Base-by-base conservation (phyloP, 2,888 invertebrate species). In the Thymelicus acteon region DNA sequence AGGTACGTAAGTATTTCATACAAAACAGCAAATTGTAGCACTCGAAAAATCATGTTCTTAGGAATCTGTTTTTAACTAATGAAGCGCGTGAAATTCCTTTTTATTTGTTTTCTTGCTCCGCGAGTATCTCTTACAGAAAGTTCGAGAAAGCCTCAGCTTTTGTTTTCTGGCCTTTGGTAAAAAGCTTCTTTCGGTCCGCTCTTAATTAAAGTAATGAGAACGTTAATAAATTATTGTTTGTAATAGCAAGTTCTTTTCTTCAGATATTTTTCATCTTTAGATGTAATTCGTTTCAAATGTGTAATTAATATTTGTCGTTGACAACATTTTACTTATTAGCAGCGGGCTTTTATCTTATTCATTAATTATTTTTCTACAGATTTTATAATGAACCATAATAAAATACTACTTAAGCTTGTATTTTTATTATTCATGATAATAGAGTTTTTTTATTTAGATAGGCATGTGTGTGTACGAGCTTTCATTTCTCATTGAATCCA, bases 141-240 rank as follows among this genome's bases (percentile, higher is more conserved):
- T 61, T 54, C 67, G 44, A 68, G 60, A 61, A 54, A 68, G 61
- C 61, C 61, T 54, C 52, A 54, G 31, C 61, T 68, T 62, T 68
- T 68, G 67, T 68, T 61, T 68, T 31, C 44, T 54, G 67, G 61
- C 54, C 61, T 68, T 68, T 61, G 61, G 62, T 37, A 63, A 63
- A 63, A 63, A 63, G 62, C 62, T 63, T 61, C 48, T 63, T 48
- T 63, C 37, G 49, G 31, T 52, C 40, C 67, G 44, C 54, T 68
- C 49, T 52, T 68, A 68, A 68, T 68, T 60, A 67, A 49, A 60
- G 60, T 58, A 49, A 62, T 31, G 62, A 62, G 62, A 62, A 62
- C 54, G 49, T 63, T 63, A 49, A 63, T 49, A 49, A 49, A 49
- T 63, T 63, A 37, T 62, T 62, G 13, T 54, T 62, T 47, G 31